These are phyloP conservation scores for Cecidostiba fungosa DNA, from an alignment of 2,888 invertebrate species.

Conservation along the genomic window DNA sequence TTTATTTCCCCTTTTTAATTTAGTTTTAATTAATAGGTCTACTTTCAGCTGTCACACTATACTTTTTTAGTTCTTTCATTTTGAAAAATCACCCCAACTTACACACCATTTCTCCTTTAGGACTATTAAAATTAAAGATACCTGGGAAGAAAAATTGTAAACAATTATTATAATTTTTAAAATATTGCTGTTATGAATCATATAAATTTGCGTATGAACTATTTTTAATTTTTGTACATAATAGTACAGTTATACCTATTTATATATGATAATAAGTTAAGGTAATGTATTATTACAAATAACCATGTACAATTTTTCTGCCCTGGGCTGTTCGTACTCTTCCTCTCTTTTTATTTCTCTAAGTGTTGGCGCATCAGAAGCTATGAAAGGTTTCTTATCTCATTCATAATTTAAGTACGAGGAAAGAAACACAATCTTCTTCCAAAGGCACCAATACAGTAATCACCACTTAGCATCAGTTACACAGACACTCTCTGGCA, in stretches of 20 bases:
- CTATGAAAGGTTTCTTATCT: constrained; percentile 45
- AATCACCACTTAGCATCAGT: constrained; percentile 47
- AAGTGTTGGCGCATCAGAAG: constrained; percentile 45
- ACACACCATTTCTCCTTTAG: constrained; percentile 35
- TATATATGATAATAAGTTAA: constrained; percentile 31
- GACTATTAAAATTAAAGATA: constrained; percentile 56
- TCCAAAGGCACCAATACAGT: constrained; percentile 54
- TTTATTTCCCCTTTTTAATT: constrained; percentile 62
- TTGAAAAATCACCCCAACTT: constrained; percentile 47
- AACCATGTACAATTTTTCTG: constrained; percentile 58
- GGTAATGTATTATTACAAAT: constrained; percentile 8
- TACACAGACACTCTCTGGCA: constrained; percentile 54
- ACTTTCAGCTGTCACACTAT: constrained; percentile 60
- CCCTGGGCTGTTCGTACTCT: constrained; percentile 46
- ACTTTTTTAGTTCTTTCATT: constrained; percentile 45
- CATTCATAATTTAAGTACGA: constrained; percentile 54
- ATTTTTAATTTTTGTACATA: constrained; percentile 48
- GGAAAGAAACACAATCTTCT: constrained; percentile 50
- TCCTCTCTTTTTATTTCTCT: constrained; percentile 28
- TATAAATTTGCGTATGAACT: constrained; percentile 34
- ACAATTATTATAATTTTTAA: constrained; percentile 38
- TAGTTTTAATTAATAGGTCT: constrained; percentile 69
- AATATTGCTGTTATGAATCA: background rate
- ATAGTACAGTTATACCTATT: background rate
- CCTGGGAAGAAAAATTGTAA: constrained; percentile 54